Evolutionary conservation across 2,113 vertebrate species (phyloP).

Genomic region (Pyxicephalus adspersus): DNA sequence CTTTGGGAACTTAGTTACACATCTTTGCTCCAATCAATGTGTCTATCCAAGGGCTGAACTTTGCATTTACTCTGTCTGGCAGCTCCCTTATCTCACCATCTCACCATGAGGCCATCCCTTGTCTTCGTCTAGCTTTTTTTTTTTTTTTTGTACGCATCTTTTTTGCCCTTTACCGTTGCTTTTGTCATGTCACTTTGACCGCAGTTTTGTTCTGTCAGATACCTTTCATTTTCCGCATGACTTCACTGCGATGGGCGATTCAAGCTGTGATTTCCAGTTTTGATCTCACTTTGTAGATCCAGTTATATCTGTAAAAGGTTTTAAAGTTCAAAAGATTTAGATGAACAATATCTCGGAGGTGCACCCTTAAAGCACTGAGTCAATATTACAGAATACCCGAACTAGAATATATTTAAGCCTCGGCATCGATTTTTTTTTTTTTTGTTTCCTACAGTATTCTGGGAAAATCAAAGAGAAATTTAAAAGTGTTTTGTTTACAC

Average conservation of each 20-base stretch:
- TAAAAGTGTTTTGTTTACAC: constrained; percentile 31
- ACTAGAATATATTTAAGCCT: constrained; percentile 34
- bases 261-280: constrained; percentile 76
- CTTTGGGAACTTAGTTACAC: not conserved
- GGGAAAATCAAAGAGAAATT: constrained; percentile 29
- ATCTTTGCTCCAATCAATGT: constrained; percentile 55
- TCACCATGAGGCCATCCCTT: constrained; percentile 62
- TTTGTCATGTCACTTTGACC: constrained; percentile 67
- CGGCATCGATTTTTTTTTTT: constrained; percentile 32
- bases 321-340: constrained; percentile 73
- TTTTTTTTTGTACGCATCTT: constrained; percentile 52
- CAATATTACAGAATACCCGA: constrained; percentile 25
- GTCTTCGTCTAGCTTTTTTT: constrained; percentile 32
- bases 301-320: constrained; percentile 70
- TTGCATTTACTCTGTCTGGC: constrained; percentile 60
- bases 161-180: constrained; percentile 70
- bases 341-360: constrained; percentile 69
- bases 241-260: constrained; percentile 74
- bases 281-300: constrained; percentile 70
- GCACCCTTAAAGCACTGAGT: constrained; percentile 43
- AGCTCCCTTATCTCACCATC: constrained; percentile 53
- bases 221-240: constrained; percentile 77
- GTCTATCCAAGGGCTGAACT: constrained; percentile 49
- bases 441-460: constrained; percentile 7
- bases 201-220: constrained; percentile 70